phyloP scores from a whole-genome alignment of 92 coral and sea anemone species.

The Porites lobata region DNA sequence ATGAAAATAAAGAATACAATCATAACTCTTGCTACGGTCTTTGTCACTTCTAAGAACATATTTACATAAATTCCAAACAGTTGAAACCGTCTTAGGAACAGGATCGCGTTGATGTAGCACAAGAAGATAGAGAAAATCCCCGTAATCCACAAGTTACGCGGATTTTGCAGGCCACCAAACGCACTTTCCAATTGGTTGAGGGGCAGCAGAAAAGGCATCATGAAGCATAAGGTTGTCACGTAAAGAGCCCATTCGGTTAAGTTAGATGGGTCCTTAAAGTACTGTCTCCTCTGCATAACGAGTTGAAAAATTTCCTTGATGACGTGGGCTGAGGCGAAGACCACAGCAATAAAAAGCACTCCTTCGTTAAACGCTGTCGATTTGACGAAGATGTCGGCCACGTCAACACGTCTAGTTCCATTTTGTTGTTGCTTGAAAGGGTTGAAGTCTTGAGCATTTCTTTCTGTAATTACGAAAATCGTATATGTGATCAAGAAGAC shows the following conservation, averaged over 20 bases:
- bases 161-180: conserved; percentile 39
- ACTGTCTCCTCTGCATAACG: conserved; percentile 45
- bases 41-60: conserved; percentile 89
- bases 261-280: conserved; percentile 75
- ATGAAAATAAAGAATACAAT: conserved; percentile 75
- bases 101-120: conserved; percentile 67
- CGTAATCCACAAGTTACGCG: conserved; percentile 52
- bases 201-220: conserved; percentile 62
- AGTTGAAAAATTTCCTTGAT: conserved; percentile 82
- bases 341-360: conserved; percentile 44
- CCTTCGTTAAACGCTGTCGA: conserved; percentile 12
- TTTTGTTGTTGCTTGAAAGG: background rate
- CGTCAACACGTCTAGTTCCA: background rate
- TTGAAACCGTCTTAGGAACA: conserved; percentile 73
- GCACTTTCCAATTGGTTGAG: background rate
- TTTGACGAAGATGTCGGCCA: conserved; percentile 24
- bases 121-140: conserved; percentile 67
- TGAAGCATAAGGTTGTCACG: conserved; percentile 67
- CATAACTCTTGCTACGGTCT: conserved; percentile 74
- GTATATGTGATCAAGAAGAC: conserved; percentile 66
- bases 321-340: conserved; percentile 60
- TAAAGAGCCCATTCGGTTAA: conserved; percentile 90
- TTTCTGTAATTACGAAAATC: conserved; percentile 70
- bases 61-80: conserved; percentile 88
- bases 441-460: conserved; percentile 54